These are phyloP conservation scores for Actinernus sp. DNA, from an alignment of 92 coral and sea anemone species.

Conservation along the genomic window DNA sequence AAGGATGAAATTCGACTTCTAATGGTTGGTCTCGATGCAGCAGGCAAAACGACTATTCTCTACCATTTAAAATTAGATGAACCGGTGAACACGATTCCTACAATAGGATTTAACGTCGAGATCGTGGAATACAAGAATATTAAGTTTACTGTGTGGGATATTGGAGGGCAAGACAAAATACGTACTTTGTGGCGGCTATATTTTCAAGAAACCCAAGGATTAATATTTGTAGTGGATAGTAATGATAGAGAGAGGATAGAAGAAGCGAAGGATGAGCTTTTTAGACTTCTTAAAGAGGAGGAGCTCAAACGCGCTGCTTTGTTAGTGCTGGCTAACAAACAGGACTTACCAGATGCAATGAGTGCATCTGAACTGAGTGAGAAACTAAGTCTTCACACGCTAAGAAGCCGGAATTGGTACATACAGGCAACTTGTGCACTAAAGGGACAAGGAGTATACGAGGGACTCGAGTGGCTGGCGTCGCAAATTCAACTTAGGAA, in stretches of 20 bases:
- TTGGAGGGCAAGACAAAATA: conserved; percentile 98
- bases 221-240: conserved; percentile 96
- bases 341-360: conserved; percentile 90
- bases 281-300: conserved; percentile 88
- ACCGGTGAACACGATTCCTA: conserved; percentile 95
- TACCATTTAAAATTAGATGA: conserved; percentile 94
- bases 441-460: conserved; percentile 95
- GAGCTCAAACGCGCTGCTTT: conserved; percentile 93
- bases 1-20: conserved; percentile 95
- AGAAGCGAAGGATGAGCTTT: conserved; percentile 94
- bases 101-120: conserved; percentile 98
- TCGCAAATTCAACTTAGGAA: conserved; percentile 80
- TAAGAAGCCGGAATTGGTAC: conserved; percentile 91
- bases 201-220: conserved; percentile 97
- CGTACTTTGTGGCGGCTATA: conserved; percentile 95
- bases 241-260: conserved; percentile 85
- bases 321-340: conserved; percentile 96
- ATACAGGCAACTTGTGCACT: conserved; percentile 96
- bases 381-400: conserved; percentile 79
- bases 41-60: conserved; percentile 97
- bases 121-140: conserved; percentile 98
- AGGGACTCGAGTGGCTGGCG: conserved; percentile 96
- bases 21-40: conserved; percentile 99
- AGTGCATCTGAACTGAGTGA: conserved; percentile 91
- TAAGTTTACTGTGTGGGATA: conserved; percentile 98